phyloP scores from a whole-genome alignment of 2,888 invertebrate species.

The Cheilosia scutellata region DNA sequence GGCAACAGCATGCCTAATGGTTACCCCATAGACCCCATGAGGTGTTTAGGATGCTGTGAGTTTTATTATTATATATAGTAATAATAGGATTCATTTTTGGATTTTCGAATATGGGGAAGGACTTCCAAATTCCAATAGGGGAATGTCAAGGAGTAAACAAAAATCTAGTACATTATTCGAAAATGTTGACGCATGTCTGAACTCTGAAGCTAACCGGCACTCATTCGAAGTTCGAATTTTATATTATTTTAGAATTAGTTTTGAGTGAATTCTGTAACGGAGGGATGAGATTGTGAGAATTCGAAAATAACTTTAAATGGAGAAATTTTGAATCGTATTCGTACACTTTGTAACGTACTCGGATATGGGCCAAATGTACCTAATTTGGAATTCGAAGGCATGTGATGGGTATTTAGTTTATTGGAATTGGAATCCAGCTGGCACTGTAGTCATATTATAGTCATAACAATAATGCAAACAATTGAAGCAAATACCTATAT shows the following conservation, averaged over 20 bases:
- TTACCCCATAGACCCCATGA: neutral
- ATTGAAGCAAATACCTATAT: no score
- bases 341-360: no score
- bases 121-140: constrained; percentile 22
- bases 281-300: neutral
- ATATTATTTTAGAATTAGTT: neutral
- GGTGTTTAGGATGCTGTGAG: constrained; percentile 31
- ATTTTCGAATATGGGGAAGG: constrained; percentile 23
- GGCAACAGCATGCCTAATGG: constrained; percentile 55
- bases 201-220: neutral
- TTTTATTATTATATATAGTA: neutral
- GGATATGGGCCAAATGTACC: no score
- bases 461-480: no score
- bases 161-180: constrained; percentile 38
- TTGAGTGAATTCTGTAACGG: neutral
- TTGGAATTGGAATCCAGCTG: no score
- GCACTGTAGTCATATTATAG: no score
- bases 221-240: constrained; percentile 1
- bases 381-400: no score
- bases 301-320: neutral
- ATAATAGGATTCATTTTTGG: constrained; percentile 56
- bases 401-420: no score
- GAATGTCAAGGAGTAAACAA: neutral
- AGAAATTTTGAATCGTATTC: neutral
- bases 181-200: constrained; percentile 22